A percentile compares a stretch with the other conserved stretches of the same genome.
Conservation (phyloP, 2,888 invertebrate species). For the Tetrapedia diversipes region DNA sequence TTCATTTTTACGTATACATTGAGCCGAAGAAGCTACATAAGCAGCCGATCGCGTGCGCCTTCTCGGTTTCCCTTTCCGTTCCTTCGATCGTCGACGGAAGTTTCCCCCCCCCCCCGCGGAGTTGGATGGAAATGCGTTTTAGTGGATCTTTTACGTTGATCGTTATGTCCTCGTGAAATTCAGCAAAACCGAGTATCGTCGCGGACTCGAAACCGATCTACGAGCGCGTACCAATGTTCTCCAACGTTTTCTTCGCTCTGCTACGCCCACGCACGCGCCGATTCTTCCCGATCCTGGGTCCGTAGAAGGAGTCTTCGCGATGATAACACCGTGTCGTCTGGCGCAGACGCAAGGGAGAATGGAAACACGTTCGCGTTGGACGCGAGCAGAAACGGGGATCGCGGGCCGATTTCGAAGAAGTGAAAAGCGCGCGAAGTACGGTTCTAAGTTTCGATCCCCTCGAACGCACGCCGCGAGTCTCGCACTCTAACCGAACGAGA, state of each 20-base stretch:
- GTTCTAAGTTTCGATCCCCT: conserved; percentile 1
- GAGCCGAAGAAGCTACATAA: conserved; percentile 76
- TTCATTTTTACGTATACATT: conserved; percentile 79
- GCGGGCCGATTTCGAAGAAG: background rate
- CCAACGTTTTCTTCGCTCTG: background rate
- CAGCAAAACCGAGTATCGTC: conserved; percentile 69
- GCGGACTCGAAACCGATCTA: conserved; percentile 69
- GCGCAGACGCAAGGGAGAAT: background rate
- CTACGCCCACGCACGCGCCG: background rate
- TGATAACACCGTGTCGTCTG: conserved; percentile 1
- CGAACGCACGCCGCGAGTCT: background rate
- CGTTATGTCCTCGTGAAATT: conserved; percentile 38
- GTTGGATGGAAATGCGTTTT: too few relatives aligned
- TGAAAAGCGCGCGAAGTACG: background rate
- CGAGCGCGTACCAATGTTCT: conserved; percentile 20
- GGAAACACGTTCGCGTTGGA: background rate
- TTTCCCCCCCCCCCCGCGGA: too few relatives aligned
- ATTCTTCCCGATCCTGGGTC: background rate
- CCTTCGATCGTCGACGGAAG: conserved; percentile 55
- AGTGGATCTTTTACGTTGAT: too few relatives aligned
- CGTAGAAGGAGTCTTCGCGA: conserved; percentile 25
- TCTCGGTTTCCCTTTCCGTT: conserved; percentile 51
- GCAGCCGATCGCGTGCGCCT: conserved; percentile 75
- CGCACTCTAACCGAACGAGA: background rate
- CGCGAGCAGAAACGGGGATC: conserved; percentile 22